Base-by-base conservation (phyloP, 2,888 invertebrate genomes). In the Melieria crassipennis region DNA sequence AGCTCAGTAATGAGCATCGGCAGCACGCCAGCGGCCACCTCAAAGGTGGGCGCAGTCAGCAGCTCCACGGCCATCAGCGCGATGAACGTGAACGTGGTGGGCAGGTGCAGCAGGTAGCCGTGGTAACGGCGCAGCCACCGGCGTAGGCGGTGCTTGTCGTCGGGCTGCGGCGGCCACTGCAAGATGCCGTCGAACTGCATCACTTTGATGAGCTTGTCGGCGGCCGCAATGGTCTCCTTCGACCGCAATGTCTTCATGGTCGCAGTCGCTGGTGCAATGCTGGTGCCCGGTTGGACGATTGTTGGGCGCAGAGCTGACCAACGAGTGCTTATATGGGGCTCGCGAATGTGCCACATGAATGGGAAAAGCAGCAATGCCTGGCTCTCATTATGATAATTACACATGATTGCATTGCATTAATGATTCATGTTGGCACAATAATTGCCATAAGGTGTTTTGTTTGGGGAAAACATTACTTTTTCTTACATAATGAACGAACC, bases 1-100 rank as follows among this genome's bases (percentile, higher is more conserved):
- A 78, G 55, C 46, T 76, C 71, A 0, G 83, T 77, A 7, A 84
- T 47, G 0, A 79, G 75, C 77, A 83, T 83, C 65, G 80, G 81
- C 3, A 84, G 47, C 1, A 81, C 76, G 55, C 79, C 75, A 16
- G 76, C 76, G 1, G 78, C 79, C 45, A 80, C 69, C 10, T 79
- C 75, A 6, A 82, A 61, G 5, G 72, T 74, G 0, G 66, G 11
- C 4, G 82, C 74, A n/a, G 70, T 70, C 0, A 79, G 5, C 0
- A 76, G 75, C 52, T 82, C 76, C 5, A 78, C 5, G 77, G 79
- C 82, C 79, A 79, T 81, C 0, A 83, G 74, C 5, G 66, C 64
- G 7, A 76, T 66, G 9, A 65, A 76, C 0, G 76, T 76, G 10
- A 81, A 78, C 0, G 77, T 77, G 7, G 80, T 5, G 5, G 81